Base-by-base conservation (phyloP, 1,140 invertebrate species). In the Odontomachus brunneus region DNA sequence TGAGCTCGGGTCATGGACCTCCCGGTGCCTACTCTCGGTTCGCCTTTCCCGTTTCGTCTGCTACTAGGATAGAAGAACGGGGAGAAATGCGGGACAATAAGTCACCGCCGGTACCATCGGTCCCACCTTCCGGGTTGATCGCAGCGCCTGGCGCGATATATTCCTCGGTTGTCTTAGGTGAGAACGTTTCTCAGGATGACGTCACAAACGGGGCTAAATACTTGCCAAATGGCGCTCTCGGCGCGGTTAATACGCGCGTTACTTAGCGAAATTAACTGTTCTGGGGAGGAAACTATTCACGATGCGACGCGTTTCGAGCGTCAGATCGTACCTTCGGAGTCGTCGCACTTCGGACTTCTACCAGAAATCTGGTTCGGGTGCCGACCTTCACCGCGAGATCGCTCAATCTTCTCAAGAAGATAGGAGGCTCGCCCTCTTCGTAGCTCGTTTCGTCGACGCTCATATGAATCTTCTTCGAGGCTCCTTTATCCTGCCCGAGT, bases 381-480 rank as follows among this genome's bases (percentile, higher is more conserved):
- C 97, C 97, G 89, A 98, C 97, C 94, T 98, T 98, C 33, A 97
- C 97, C 1, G 97, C 96, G 5, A 97, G 95, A 92, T 98, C 97
- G 83, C 96, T 96, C 7, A 98, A 94, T 80, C 97, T 94, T 73
- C 97, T 95, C 9, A 97, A 92, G 91, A 98, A 98, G 49, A 95
- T 92, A 0, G 97, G 97, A n/a, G 96, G 96, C 84, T 96, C 96
- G 73, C 95, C 95, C 60, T 94, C 93, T 17, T 93, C 91, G 15
- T 84, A 84, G 22, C 86, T 80, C 2, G 89, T 73, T 17, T 93
- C 93, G 26, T 90, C 91, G n/a, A 93, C 88, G 24, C 78, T 93
- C 38, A 94, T 84, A 44, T 91, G 91, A 63, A 94, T 91, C 74
- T 76, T 91, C 66, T 90, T 91, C 1, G 89, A 76, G 44, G 84